Base-by-base conservation (phyloP, 1,140 invertebrate genomes). In the Neodiprion pinetum region DNA sequence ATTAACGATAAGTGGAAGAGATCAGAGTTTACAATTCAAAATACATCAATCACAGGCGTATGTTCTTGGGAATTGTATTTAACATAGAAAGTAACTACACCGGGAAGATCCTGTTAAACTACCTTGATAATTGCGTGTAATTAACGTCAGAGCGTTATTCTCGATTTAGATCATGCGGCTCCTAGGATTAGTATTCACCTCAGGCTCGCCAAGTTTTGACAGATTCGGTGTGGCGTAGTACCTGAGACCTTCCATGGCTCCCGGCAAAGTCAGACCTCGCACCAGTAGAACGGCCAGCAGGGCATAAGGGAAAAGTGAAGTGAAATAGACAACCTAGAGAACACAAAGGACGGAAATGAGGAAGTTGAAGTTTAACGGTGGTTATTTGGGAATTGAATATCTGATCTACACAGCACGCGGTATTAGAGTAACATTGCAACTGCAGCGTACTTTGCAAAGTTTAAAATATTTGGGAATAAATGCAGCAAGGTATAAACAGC, bases 211-310 rank as follows among this genome's bases (percentile, higher is more conserved):
- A 0, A 99, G 90, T 88, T 97, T 97, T 68, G 95, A 93, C 92
- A 97, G 98, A 85, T 98, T 92, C 0, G 98, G 98, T 9, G 94
- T 97, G n/a, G 99, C 90, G 85, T 99, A 99, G 86, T 97, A 99
- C 66, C 92, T 90, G 77, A 99, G 98, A 47, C 97, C 97, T 80
- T 96, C 94, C 40, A 90, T 91, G 0, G 98, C 96, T 0, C 98
- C 98, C 0, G 96, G 96, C 23, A 99, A 87, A 0, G 96, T 96
- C 0, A 97, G 92, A 0, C 97, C 98, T 70, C 96, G 90, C 0
- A 95, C 92, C 14, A 99, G 87, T n/a, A 99, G 90, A 71, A 98
- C 97, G 74, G 97, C 91, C 5, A 99, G 90, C 23, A 99, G 94
- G 2, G 96, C 92, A 81, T 99, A 99, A 0, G 98, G 98, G 48